phyloP scores from a whole-genome alignment of 2,888 invertebrate genomes.

The Branchipolynoe longqiensis region DNA sequence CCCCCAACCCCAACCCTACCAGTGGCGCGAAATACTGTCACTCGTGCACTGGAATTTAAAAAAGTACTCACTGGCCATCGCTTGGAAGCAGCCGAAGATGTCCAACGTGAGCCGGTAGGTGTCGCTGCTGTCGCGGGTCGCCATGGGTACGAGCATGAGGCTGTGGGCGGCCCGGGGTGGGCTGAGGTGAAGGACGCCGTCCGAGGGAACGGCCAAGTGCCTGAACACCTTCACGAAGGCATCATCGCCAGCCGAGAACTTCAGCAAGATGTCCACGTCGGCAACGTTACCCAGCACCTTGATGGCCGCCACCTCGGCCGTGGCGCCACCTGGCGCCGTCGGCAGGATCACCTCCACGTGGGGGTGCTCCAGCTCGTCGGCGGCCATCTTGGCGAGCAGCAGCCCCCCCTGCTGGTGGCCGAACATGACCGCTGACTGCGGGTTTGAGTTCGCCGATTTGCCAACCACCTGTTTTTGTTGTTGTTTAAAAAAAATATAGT shows the following conservation, averaged over 20 bases:
- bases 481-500: too few relatives aligned
- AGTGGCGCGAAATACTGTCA: too few relatives aligned
- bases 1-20: too few relatives aligned
- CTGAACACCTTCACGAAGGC: background rate
- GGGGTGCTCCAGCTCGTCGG: constrained; percentile 2
- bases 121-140: background rate
- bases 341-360: constrained; percentile 11
- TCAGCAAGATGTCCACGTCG: constrained; percentile 17
- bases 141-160: background rate
- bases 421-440: background rate
- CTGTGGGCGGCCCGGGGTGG: constrained; percentile 3
- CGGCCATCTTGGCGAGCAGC: background rate
- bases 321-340: too few relatives aligned
- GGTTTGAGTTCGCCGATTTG: background rate
- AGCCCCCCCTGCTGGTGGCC: background rate
- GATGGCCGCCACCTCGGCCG: background rate
- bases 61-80: background rate
- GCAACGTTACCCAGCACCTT: constrained; percentile 33
- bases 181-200: background rate
- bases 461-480: constrained; percentile 14
- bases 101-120: constrained; percentile 9
- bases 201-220: background rate
- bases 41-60: too few relatives aligned
- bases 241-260: background rate
- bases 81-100: constrained; percentile 28